Percentiles rank a stretch among this genome's conserved stretches.
phyloP scores from a whole-genome alignment of 2,888 invertebrate genomes.

The Apodemia zela region DNA sequence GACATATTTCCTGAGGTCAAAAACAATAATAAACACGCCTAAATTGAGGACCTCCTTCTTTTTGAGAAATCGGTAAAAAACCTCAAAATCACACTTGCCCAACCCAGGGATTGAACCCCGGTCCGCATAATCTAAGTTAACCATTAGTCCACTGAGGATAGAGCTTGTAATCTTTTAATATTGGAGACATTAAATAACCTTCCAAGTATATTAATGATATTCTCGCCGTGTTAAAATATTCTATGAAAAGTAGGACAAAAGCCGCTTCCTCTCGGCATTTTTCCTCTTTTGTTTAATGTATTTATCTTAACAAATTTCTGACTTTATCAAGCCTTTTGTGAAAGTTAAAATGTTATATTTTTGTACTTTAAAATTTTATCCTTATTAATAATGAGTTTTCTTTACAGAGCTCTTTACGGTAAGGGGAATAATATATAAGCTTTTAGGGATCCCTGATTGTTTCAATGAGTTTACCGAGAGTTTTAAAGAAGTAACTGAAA shows the following conservation, averaged over 20 bases:
- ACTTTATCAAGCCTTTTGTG: conserved; percentile 13
- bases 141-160: not conserved
- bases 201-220: not conserved
- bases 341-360: conserved; percentile 11
- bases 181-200: conserved; percentile 1
- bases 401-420: not conserved
- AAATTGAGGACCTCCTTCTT: no score
- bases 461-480: not conserved
- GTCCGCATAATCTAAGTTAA: not conserved
- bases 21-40: no score
- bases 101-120: no score
- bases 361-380: conserved; percentile 6
- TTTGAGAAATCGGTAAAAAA: no score
- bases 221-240: conserved; percentile 4
- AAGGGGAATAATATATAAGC: not conserved
- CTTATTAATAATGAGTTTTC: conserved; percentile 5
- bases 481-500: no score
- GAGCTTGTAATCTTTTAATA: conserved; percentile 14
- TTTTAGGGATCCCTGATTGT: not conserved
- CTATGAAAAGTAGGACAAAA: not conserved
- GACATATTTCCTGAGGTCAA: no score
- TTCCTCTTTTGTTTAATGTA: conserved; percentile 14
- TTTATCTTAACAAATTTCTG: conserved; percentile 10
- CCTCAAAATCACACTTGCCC: no score
- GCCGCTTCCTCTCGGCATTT: not conserved